Evolutionary conservation across 2,797 vertebrate species (phyloP).

Genomic region (Triplophysa yarkandensis): DNA sequence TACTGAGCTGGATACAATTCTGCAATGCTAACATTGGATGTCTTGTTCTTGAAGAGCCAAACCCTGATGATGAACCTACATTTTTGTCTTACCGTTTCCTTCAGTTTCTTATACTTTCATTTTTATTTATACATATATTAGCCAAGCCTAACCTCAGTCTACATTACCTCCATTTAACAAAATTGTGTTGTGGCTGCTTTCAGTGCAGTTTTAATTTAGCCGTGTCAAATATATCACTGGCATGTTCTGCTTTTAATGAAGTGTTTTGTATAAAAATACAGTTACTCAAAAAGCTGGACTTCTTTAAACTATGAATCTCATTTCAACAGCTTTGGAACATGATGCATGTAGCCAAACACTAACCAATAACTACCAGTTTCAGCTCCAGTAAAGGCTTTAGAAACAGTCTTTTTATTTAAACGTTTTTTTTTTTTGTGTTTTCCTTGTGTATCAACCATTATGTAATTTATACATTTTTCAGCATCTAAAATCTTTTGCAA

Average conservation of each 20-base stretch:
- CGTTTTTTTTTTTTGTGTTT: no score
- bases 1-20: neutral
- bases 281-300: neutral
- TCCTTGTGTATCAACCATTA: neutral
- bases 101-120: neutral
- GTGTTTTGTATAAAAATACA: neutral
- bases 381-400: neutral
- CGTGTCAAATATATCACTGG: neutral
- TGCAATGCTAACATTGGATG: constrained; percentile 64
- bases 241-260: neutral
- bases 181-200: constrained; percentile 6
- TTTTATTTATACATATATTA: no score
- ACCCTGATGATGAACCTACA: no score
- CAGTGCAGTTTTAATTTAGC: neutral
- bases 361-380: neutral
- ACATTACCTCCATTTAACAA: neutral
- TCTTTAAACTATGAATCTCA: constrained; percentile 6
- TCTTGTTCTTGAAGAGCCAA: constrained; percentile 57
- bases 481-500: neutral
- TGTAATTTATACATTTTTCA: neutral
- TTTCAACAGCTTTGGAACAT: neutral
- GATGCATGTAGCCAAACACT: neutral
- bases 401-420: neutral
- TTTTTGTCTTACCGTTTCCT: neutral
- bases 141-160: neutral